These are phyloP conservation scores for Oxyura jamaicensis DNA, from an alignment of 2,113 vertebrate genomes.

Conservation along the genomic window DNA sequence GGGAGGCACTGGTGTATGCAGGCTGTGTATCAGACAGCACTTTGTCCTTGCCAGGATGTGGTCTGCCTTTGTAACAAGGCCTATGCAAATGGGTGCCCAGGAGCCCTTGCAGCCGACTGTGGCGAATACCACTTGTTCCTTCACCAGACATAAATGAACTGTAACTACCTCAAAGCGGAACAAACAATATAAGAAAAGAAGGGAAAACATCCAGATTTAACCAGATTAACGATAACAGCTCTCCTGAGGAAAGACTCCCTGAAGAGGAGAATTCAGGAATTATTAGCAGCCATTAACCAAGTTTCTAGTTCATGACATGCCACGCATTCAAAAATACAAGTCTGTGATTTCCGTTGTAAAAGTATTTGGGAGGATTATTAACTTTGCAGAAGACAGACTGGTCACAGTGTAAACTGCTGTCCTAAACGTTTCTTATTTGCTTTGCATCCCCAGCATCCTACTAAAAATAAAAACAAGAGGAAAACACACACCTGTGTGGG, in stretches of 20 bases:
- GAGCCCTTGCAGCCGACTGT: background rate
- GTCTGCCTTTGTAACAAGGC: slow-evolving; percentile 59
- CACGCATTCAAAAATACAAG: background rate
- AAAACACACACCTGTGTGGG: background rate
- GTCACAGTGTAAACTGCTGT: background rate
- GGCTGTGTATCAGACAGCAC: slow-evolving; percentile 70
- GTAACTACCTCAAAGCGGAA: slow-evolving; percentile 46
- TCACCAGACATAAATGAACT: slow-evolving; percentile 10
- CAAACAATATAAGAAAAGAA: slow-evolving; percentile 31
- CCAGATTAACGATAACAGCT: slow-evolving; percentile 29
- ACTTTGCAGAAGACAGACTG: background rate
- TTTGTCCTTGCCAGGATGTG: slow-evolving; percentile 76
- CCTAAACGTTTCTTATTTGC: background rate
- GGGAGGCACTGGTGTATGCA: slow-evolving; percentile 56
- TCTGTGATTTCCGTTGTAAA: background rate
- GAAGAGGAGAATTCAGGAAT: background rate
- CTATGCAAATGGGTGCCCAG: slow-evolving; percentile 51
- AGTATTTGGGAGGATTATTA: slow-evolving; percentile 6
- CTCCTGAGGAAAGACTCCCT: slow-evolving; percentile 35
- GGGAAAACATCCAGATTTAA: slow-evolving; percentile 56
- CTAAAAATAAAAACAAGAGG: background rate
- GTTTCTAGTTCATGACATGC: slow-evolving; percentile 6
- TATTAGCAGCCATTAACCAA: slow-evolving; percentile 30
- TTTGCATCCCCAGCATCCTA: background rate
- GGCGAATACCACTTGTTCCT: slow-evolving; percentile 25